Evolutionary conservation across 2,888 invertebrate genomes (phyloP).

Genomic region (Trichogramma evanescens): DNA sequence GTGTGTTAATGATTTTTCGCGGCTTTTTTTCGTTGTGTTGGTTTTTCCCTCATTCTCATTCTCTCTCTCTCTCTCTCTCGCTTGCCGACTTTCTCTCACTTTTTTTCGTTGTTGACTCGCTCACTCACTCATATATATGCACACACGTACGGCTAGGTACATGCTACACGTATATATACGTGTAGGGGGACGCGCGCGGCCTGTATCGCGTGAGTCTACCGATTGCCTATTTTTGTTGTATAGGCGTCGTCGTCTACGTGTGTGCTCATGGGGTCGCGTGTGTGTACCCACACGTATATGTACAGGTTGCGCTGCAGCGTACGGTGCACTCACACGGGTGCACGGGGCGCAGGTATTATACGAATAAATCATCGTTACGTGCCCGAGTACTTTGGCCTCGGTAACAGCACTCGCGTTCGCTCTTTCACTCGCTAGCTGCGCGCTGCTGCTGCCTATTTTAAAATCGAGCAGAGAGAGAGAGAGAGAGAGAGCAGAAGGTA

Average conservation of each 20-base stretch:
- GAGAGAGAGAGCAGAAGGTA: no score
- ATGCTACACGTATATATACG: background rate
- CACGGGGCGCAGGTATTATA: no score
- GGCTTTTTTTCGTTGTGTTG: background rate
- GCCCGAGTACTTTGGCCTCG: no score
- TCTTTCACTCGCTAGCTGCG: no score
- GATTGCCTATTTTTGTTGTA: no score
- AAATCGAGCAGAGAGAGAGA: no score
- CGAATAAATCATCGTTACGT: no score
- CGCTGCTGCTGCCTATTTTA: no score
- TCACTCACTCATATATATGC: background rate
- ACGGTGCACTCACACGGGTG: background rate
- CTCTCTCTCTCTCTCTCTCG: background rate
- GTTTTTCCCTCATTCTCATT: background rate
- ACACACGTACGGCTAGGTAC: background rate
- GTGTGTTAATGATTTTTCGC: background rate
- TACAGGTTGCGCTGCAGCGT: slow-evolving; percentile 10
- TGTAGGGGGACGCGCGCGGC: background rate
- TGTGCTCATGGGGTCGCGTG: no score
- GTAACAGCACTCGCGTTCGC: no score
- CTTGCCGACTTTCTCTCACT: background rate
- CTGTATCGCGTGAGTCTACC: no score
- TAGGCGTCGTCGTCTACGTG: no score
- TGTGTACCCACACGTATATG: background rate
- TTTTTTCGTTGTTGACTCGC: background rate